phyloP scores from a whole-genome alignment of 2,797 vertebrate genomes.

The Micrastur ruficollis region DNA sequence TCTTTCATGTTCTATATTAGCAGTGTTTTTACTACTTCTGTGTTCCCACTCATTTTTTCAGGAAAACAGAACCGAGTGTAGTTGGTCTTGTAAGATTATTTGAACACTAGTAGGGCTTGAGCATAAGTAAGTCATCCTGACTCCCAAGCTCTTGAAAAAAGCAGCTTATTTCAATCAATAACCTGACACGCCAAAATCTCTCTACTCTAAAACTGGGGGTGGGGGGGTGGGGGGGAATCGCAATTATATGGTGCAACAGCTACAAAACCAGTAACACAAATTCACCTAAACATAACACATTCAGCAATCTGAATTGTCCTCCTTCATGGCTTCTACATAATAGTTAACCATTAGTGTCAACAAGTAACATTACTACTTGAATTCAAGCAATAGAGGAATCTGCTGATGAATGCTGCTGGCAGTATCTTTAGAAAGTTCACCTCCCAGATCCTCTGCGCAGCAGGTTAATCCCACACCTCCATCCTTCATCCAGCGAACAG shows the following conservation, averaged over 20 bases:
- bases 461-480: not conserved
- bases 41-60: not conserved
- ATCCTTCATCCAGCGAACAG: not conserved
- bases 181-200: not conserved
- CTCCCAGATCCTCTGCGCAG: not conserved
- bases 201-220: not conserved
- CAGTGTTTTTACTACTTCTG: not conserved
- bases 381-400: not conserved
- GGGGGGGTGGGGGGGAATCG: not conserved
- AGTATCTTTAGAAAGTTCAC: not conserved
- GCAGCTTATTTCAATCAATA: not conserved
- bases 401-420: not conserved
- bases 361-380: not conserved
- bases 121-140: not conserved
- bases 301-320: not conserved
- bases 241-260: not conserved
- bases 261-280: not conserved
- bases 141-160: not conserved
- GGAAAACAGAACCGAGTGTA: not conserved
- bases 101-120: not conserved
- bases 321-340: not conserved
- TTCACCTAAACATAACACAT: not conserved
- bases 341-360: not conserved
- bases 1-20: not conserved
- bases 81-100: not conserved